These are phyloP conservation scores for Aurelia sp. DNA, from an alignment of 30 jellyfish, hydroid and myxozoan genomes.

Conservation along the genomic window DNA sequence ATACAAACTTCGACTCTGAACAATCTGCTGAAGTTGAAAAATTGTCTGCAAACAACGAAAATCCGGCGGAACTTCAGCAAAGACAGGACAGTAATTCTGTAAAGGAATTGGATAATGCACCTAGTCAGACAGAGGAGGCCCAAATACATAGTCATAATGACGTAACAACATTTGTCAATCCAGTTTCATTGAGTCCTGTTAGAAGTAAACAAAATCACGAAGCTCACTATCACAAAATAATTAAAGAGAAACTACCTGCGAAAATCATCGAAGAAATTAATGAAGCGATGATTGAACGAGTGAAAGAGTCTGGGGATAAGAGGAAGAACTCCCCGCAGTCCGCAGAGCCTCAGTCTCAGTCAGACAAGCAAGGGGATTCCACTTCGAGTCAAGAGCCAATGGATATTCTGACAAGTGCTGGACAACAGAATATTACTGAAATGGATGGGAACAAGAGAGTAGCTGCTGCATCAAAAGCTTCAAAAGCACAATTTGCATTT, in stretches of 20 bases:
- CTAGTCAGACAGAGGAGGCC: too few species aligned
- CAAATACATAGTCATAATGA: neutral
- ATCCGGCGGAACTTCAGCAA: too few species aligned
- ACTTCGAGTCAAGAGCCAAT: slow-evolving; percentile 1
- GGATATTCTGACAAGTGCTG: neutral
- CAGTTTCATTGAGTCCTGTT: neutral
- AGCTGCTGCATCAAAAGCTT: neutral
- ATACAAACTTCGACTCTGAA: too few species aligned
- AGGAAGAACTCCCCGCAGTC: neutral
- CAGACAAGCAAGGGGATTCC: neutral
- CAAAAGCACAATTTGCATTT: slow-evolving; percentile 73
- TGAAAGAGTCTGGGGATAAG: slow-evolving; percentile 60
- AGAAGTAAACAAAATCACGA: neutral
- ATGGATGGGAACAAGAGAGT: slow-evolving; percentile 43
- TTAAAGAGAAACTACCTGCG: slow-evolving; percentile 38
- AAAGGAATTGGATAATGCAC: too few species aligned
- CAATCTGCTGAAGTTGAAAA: too few species aligned
- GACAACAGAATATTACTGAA: slow-evolving; percentile 8
- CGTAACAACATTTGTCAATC: neutral
- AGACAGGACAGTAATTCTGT: too few species aligned
- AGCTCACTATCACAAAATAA: slow-evolving; percentile 1
- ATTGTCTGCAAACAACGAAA: too few species aligned
- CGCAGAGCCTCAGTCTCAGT: neutral
- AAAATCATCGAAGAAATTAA: slow-evolving; percentile 50
- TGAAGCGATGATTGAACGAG: slow-evolving; percentile 53